Base-by-base conservation (phyloP, 2,888 invertebrate species). In the Pheosia tremula region DNA sequence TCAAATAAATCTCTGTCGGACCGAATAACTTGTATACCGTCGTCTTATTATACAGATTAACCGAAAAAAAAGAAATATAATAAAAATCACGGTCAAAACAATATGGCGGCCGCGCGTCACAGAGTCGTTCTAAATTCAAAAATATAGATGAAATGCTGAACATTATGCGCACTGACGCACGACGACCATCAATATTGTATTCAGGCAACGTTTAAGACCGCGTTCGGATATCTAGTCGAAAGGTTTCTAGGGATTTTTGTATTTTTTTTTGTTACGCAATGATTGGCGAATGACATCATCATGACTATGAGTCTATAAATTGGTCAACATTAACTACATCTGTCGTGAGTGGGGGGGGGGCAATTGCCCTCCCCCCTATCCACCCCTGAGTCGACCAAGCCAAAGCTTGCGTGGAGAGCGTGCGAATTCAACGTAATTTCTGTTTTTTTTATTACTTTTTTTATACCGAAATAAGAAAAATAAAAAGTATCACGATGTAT, bases 121-220 rank as follows among this genome's bases (percentile, higher is more conserved):
- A 7, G 24, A 9, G 7, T 37, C 50, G 62, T 60, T 69, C 70
- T 68, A 61, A 71, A 63, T 66, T 63, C 62, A 63, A 62, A 64
- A 63, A 52, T 53, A 60, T 39, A 62, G 55, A 62, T 59, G 41
- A 60, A 53, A 53, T 53, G 36, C 39, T 6, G 9, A 39, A 41
- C 55, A 62, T 63, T 52, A 52, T 50, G 36, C 38, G 3, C 43
- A 63, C 64, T 69, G 74, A 65, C 71, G 74, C 72, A 76, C 70
- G 56, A 60, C 53, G 10, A 24, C 37, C 71, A 78, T 79, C 55
- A 61, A 80, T 81, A 75, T 77, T 81, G 80, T 79, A 81, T 79
- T 71, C 52, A 64, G 70, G 68, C 57, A 62, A 63, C 24, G 13
- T 7, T 13, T 68, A 66, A 66, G 65, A 65, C 66, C 60, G 57